Evolutionary conservation across 1,140 invertebrate species (phyloP), one percentile per base, ranked within the genome.

Genomic region (Sitobion miscanthi): DNA sequence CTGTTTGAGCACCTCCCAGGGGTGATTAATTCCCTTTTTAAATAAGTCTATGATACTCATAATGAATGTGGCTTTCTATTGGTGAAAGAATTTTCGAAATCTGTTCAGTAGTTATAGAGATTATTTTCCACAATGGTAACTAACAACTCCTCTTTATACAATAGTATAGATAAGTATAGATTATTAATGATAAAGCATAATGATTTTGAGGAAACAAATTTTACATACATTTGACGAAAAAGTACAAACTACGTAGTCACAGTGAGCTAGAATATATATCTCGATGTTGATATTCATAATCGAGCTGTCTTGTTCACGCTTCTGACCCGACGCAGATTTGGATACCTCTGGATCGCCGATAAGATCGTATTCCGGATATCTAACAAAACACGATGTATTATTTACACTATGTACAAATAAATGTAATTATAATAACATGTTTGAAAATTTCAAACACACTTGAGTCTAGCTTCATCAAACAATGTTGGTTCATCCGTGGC

Each of bases 181-280:
- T 42, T 42, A 52, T 52, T 9, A 54, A 21, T 38, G 38, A 38
- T 38, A 1, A 38, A 38, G 52, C 6, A 54, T 7, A 54, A 23
- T 54, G 21, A 23, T 54, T 21, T 21, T 0, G 20, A 54, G 20
- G 21, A 23, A 54, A 54, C 20, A 21, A 54, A 23, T 54, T 54
- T 54, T 1, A 54, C 52, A 23, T 95, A 98, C 98, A 96, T 99
- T 98, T 92, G 98, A 99, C 85, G 98, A 99, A 95, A 99, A 99
- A 0, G 99, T 99, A 95, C 99, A 99, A 20, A 99, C 98, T 91
- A 99, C 95, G 96, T 97, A 98, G 95, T 99, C 98, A 95, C 97
- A 23, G 20, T 54, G 97, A 1, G 98, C 97, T 42, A 99, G 95
- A 95, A 99, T 96, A 95, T 99, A 97, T 90, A 99, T 97, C 95